Conservation (phyloP, 2,888 invertebrate species). For the Tethea ocularis region DNA sequence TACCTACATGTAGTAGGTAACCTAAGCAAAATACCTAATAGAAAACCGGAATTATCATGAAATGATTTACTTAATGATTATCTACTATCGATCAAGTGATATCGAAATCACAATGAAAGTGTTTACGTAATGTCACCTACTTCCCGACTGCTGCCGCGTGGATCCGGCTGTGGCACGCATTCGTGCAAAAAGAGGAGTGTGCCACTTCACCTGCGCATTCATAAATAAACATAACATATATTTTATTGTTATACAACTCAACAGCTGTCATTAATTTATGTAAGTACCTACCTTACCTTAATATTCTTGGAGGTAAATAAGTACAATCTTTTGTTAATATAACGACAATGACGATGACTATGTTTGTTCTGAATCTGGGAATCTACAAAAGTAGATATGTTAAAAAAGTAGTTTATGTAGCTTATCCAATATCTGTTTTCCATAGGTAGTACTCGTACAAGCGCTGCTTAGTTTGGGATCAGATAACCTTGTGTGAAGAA, state of each 20-base stretch:
- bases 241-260: not conserved
- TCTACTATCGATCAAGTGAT: conserved; percentile 41
- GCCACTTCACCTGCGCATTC: conserved; percentile 19
- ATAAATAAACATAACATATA: conserved; percentile 25
- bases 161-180: conserved; percentile 25
- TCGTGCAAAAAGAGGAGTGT: conserved; percentile 45
- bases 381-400: too few relatives aligned
- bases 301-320: too few relatives aligned
- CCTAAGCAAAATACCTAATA: conserved; percentile 39
- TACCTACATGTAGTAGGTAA: conserved; percentile 24
- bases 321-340: too few relatives aligned
- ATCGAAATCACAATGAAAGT: conserved; percentile 71
- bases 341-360: too few relatives aligned
- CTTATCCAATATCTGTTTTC: too few relatives aligned
- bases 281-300: too few relatives aligned
- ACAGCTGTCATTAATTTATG: not conserved
- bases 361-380: too few relatives aligned
- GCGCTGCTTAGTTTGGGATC: too few relatives aligned
- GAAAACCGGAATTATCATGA: conserved; percentile 38
- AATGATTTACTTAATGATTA: conserved; percentile 39
- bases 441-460: too few relatives aligned
- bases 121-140: conserved; percentile 55
- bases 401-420: too few relatives aligned
- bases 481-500: too few relatives aligned
- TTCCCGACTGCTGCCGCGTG: conserved; percentile 42